phyloP scores from a whole-genome alignment of 1,140 invertebrate genomes.

The Panagrolaimus sp. region DNA sequence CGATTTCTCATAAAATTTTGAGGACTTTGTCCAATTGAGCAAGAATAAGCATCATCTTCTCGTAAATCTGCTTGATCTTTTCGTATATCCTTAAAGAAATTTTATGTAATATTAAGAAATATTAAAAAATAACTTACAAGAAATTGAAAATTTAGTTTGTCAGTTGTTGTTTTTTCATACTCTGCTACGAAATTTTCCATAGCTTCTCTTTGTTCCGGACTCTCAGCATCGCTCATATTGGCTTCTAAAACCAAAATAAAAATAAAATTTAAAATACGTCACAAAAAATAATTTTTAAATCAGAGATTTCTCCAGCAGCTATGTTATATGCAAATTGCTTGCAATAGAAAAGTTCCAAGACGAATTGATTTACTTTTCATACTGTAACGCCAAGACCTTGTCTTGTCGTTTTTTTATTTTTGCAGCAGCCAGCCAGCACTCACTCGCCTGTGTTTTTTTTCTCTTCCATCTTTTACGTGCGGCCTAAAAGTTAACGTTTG shows the following conservation, averaged over 20 bases:
- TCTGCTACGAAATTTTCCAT: conserved; percentile 19
- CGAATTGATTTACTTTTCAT: not conserved
- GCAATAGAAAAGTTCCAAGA: not conserved
- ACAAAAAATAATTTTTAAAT: not conserved
- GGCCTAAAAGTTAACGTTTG: conserved; percentile 7
- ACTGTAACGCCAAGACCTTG: not conserved
- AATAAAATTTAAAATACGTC: not conserved
- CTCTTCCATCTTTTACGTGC: not conserved
- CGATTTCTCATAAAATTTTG: conserved; percentile 16
- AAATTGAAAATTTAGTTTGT: conserved; percentile 21
- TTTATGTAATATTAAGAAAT: not conserved
- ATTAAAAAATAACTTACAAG: not conserved
- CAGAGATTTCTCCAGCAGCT: not conserved
- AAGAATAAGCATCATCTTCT: conserved; percentile 21
- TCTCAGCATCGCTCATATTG: conserved; percentile 17
- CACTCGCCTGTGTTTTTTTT: no score
- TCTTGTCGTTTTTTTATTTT: not conserved
- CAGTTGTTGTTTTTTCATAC: not conserved
- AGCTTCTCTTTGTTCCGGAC: conserved; percentile 14
- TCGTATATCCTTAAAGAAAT: conserved; percentile 18
- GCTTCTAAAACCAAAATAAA: not conserved
- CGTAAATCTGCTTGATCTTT: conserved; percentile 17
- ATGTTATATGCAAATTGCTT: conserved; percentile 3
- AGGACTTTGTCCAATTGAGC: conserved; percentile 9
- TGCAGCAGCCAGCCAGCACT: not conserved